These are phyloP conservation scores for Camponotus floridanus DNA, from an alignment of 1,140 invertebrate species.

Conservation along the genomic window DNA sequence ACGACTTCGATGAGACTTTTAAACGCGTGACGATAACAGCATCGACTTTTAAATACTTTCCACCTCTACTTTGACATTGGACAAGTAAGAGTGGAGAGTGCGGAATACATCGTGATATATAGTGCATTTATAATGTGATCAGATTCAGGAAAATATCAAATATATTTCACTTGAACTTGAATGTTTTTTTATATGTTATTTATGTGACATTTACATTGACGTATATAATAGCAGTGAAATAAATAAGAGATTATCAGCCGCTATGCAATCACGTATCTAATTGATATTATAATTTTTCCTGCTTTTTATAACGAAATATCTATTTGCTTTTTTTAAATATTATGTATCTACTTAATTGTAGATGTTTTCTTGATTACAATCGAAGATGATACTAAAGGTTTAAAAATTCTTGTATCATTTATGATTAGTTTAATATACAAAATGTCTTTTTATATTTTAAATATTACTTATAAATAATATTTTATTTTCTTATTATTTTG, in stretches of 20 bases:
- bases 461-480: neutral
- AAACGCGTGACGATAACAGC: neutral
- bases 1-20: slow-evolving; percentile 21
- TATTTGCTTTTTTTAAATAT: slow-evolving; percentile 1
- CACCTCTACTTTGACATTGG: slow-evolving; percentile 35
- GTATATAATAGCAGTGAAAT: neutral
- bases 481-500: no score
- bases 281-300: neutral
- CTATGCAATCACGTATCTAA: neutral
- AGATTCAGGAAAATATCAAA: neutral
- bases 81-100: neutral
- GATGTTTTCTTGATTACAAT: neutral
- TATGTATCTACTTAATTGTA: no score
- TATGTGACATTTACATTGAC: neutral
- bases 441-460: neutral
- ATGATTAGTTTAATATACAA: neutral
- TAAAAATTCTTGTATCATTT: neutral
- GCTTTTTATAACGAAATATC: neutral
- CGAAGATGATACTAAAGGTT: neutral
- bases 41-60: slow-evolving; percentile 25
- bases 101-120: neutral
- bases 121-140: neutral
- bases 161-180: neutral
- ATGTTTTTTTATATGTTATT: neutral
- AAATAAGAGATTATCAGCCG: neutral